Base-by-base conservation (phyloP, 2,113 vertebrate species). In the Pachycephala philippinensis region DNA sequence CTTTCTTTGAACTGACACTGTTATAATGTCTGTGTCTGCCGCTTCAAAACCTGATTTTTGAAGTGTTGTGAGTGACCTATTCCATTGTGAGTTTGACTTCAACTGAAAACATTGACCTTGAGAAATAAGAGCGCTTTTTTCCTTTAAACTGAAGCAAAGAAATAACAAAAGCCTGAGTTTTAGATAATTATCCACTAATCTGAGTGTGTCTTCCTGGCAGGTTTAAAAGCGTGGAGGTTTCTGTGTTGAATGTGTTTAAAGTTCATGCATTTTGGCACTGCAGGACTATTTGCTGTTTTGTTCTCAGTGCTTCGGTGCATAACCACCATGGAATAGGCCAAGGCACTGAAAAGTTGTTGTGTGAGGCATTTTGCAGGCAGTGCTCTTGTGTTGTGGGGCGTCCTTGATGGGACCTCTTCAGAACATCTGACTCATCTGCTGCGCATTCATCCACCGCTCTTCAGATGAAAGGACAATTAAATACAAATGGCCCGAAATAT, bases 401-500 rank as follows among this genome's bases (percentile, higher is more conserved):
- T 94, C 95, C 95, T 97, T 97, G 93, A 70, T 70, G 89, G 95
- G 82, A 79, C 84, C 95, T 95, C 92, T 93, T 91, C 53, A 91
- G 93, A 93, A 66, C 79, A 94, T 96, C 95, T 93, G 95, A 95
- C 92, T 97, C 93, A 95, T 96, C 82, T 93, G 82, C 83, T 75
- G 90, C 5, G 22, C 90, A 93, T 95, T 96, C 95, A 95, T 77
- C 82, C 75, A 57, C 42, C 0, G 8, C 94, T 95, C 87, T 97
- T 96, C 91, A 94, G 94, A 96, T 94, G 94, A 95, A 96, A 93
- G 85, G 71, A 90, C 82, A 88, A 93, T 97, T 96, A 96, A 95
- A 94, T 94, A 94, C 63, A 86, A 96, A 90, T 85, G 68, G 83
- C 66, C 52, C 9, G 15, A 95, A 95, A 95, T 90, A 86, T 59